Evolutionary conservation across 2,888 invertebrate genomes (phyloP).

Genomic region (Cylloceria caligata): DNA sequence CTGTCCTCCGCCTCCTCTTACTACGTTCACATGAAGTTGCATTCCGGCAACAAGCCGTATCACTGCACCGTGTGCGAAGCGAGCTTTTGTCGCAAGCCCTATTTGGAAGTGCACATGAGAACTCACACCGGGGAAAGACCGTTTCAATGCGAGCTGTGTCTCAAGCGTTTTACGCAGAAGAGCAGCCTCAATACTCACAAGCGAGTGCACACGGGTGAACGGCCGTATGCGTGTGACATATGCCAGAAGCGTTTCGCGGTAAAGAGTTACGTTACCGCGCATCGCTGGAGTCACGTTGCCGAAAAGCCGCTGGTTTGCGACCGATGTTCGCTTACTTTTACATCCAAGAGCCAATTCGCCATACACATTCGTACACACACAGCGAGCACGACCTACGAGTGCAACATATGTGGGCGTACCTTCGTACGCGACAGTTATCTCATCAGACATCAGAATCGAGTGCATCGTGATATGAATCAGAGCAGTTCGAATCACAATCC

Average conservation of each 20-base stretch:
- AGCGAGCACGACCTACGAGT: constrained; percentile 89
- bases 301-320: constrained; percentile 91
- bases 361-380: constrained; percentile 91
- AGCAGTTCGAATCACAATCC: constrained; percentile 81
- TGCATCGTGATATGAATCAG: constrained; percentile 87
- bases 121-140: constrained; percentile 92
- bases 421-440: constrained; percentile 92
- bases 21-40: constrained; percentile 93
- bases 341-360: constrained; percentile 91
- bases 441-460: constrained; percentile 91
- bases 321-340: constrained; percentile 90
- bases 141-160: constrained; percentile 90
- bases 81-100: constrained; percentile 92
- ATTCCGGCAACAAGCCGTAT: constrained; percentile 92
- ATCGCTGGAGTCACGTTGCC: constrained; percentile 92
- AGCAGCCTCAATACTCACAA: constrained; percentile 93
- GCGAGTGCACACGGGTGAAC: constrained; percentile 92
- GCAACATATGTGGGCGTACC: constrained; percentile 90
- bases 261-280: constrained; percentile 92
- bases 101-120: constrained; percentile 92
- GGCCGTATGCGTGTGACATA: constrained; percentile 92
- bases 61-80: constrained; percentile 92
- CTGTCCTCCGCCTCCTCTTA: constrained; percentile 92
- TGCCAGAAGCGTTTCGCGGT: constrained; percentile 93
- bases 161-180: constrained; percentile 93